Evolutionary conservation across 1,140 invertebrate species (phyloP).

Genomic region (Drosophila melanica): DNA sequence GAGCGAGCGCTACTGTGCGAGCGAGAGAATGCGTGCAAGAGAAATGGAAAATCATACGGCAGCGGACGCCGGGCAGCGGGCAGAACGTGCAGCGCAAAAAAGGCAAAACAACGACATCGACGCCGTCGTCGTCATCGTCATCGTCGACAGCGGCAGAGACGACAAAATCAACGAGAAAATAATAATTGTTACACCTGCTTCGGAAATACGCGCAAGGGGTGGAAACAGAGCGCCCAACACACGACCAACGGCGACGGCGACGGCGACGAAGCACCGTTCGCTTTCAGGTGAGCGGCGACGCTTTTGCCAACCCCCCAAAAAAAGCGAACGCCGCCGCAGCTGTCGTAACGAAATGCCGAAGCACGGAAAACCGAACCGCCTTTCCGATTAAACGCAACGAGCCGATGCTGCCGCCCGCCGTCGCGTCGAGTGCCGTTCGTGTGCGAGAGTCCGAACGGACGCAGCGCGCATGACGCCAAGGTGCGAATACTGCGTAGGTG

Average conservation of each 20-base stretch:
- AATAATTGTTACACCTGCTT: constrained; percentile 83
- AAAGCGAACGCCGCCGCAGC: constrained; percentile 17
- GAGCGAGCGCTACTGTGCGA: constrained; percentile 49
- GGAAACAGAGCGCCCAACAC: constrained; percentile 49
- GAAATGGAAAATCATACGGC: constrained; percentile 47
- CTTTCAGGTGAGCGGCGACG: constrained; percentile 66
- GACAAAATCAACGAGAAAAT: constrained; percentile 82
- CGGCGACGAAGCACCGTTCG: constrained; percentile 42
- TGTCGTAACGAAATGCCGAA: constrained; percentile 57
- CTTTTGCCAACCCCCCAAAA: constrained; percentile 48
- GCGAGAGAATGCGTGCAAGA: constrained; percentile 48
- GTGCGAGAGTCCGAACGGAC: constrained; percentile 61
- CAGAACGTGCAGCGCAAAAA: constrained; percentile 48
- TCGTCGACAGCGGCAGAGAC: constrained; percentile 33
- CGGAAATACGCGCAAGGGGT: constrained; percentile 67
- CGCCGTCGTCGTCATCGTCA: constrained; percentile 23
- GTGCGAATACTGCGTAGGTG: constrained; percentile 67
- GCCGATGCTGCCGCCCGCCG: constrained; percentile 20
- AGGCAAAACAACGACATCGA: constrained; percentile 60
- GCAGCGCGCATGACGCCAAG: constrained; percentile 76
- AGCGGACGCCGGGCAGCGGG: not conserved
- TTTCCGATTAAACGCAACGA: constrained; percentile 32
- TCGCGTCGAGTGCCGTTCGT: constrained; percentile 8
- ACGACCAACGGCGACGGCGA: constrained; percentile 34
- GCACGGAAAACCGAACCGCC: constrained; percentile 50